phyloP scores from a whole-genome alignment of 2,888 invertebrate species.

The Lasius platythorax region DNA sequence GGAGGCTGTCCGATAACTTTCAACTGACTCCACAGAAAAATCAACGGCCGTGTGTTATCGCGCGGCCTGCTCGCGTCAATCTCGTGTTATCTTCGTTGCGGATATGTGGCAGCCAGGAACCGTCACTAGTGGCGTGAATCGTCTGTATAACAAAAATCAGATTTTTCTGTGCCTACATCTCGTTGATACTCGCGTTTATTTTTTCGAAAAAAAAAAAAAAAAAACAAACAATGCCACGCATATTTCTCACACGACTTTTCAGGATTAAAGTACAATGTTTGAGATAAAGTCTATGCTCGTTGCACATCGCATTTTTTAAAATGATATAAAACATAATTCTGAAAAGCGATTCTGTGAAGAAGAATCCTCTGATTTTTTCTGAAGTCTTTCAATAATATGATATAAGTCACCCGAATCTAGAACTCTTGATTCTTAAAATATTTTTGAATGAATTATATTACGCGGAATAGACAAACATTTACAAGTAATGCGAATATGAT shows the following conservation, averaged over 20 bases:
- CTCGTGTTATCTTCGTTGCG: slow-evolving; percentile 53
- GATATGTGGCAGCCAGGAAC: slow-evolving; percentile 13
- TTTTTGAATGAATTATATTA: neutral
- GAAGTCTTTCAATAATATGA: neutral
- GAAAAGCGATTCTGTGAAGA: neutral
- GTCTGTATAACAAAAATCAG: slow-evolving; percentile 22
- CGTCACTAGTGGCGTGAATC: slow-evolving; percentile 14
- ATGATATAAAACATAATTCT: neutral
- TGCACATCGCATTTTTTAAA: neutral
- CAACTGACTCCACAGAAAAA: slow-evolving; percentile 61
- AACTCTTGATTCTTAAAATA: neutral
- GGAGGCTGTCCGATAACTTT: slow-evolving; percentile 69
- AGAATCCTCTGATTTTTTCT: neutral
- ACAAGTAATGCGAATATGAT: neutral
- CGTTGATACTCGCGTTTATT: neutral
- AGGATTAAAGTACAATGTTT: neutral
- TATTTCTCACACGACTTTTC: neutral
- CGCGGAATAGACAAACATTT: neutral
- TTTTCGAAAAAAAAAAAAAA: neutral
- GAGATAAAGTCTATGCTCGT: neutral
- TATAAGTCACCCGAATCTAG: neutral
- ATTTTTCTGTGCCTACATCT: neutral
- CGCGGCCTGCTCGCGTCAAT: slow-evolving; percentile 58
- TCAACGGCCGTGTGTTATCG: slow-evolving; percentile 58
- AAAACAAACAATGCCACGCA: too few species aligned